Conservation (phyloP, 2,888 invertebrate genomes). For the Pomacea canaliculata region DNA sequence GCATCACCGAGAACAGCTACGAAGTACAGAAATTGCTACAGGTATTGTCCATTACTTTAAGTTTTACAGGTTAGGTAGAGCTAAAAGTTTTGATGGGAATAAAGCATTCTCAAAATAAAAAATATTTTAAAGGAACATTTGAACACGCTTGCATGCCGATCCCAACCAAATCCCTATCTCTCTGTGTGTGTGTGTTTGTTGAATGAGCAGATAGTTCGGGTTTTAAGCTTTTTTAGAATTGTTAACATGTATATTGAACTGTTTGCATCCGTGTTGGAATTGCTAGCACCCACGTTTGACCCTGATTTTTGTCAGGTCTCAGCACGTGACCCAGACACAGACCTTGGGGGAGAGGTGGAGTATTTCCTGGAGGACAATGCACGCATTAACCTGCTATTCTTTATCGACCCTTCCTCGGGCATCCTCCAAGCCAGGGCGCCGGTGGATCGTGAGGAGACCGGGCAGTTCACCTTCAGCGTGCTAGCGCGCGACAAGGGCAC, state of each 20-base stretch:
- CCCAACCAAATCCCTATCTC: too few species aligned
- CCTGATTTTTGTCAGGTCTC: constrained; percentile 58
- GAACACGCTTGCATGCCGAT: too few species aligned
- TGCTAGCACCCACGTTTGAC: too few species aligned
- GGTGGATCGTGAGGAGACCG: constrained; percentile 87
- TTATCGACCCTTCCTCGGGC: constrained; percentile 86
- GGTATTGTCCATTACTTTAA: constrained; percentile 6
- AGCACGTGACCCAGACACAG: constrained; percentile 78
- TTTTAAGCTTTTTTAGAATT: too few species aligned
- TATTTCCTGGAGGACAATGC: constrained; percentile 72
- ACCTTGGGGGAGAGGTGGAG: constrained; percentile 53
- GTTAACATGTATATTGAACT: too few species aligned
- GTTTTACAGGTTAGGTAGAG: background rate
- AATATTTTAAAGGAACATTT: too few species aligned
- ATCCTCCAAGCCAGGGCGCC: constrained; percentile 86
- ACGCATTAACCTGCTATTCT: constrained; percentile 84
- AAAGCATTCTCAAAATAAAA: too few species aligned
- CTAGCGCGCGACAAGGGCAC: constrained; percentile 82
- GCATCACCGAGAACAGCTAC: constrained; percentile 55
- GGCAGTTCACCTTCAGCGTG: constrained; percentile 84
- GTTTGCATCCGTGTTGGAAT: too few species aligned
- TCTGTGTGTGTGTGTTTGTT: too few species aligned
- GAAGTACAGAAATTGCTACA: constrained; percentile 44
- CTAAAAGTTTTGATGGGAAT: too few species aligned
- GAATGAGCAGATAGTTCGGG: too few species aligned